A percentile compares a stretch with the other conserved stretches of the same genome.
Evolutionary conservation across 1,140 invertebrate genomes (phyloP).

Genomic region (Drosophila littoralis): DNA sequence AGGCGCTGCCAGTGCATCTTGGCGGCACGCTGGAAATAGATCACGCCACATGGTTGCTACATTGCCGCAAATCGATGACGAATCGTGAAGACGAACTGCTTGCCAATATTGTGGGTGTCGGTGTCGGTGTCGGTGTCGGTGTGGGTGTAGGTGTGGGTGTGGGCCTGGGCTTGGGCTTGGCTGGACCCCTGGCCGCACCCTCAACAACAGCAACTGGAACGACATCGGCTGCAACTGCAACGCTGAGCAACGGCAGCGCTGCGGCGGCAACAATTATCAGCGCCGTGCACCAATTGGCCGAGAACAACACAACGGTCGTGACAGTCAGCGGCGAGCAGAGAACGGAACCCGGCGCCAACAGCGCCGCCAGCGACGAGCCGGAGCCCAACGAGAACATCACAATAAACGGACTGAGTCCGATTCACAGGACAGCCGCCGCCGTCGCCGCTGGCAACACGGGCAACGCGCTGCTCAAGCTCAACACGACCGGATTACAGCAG

Average conservation of each 20-base stretch:
- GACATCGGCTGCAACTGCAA: slow-evolving; percentile 2
- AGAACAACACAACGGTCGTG: slow-evolving; percentile 71
- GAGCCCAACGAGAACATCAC: slow-evolving; percentile 82
- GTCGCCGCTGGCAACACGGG: slow-evolving; percentile 4
- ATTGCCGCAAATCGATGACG: slow-evolving; percentile 87
- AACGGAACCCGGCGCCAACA: slow-evolving; percentile 13
- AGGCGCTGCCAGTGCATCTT: slow-evolving; percentile 93
- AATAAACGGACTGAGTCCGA: slow-evolving; percentile 78
- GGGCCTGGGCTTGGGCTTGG: no score
- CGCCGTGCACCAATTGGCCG: slow-evolving; percentile 63
- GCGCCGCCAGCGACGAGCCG: slow-evolving; percentile 10
- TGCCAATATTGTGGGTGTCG: slow-evolving; percentile 81
- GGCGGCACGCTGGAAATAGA: slow-evolving; percentile 94
- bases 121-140: slow-evolving; percentile 30
- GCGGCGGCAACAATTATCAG: slow-evolving; percentile 58
- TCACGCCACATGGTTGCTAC: slow-evolving; percentile 93
- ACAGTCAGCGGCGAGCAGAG: slow-evolving; percentile 59
- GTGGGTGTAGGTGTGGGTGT: background rate
- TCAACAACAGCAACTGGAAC: slow-evolving; percentile 18
- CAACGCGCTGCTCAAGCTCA: slow-evolving; percentile 33
- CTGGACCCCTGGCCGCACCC: slow-evolving; percentile 2
- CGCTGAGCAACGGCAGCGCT: slow-evolving; percentile 34
- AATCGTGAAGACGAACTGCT: slow-evolving; percentile 85
- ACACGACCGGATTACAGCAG: slow-evolving; percentile 32
- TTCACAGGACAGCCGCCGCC: slow-evolving; percentile 32